Evolutionary conservation across 1,140 invertebrate species (phyloP), one percentile per base, ranked within the genome.

Genomic region (Scaptomyza hsui): DNA sequence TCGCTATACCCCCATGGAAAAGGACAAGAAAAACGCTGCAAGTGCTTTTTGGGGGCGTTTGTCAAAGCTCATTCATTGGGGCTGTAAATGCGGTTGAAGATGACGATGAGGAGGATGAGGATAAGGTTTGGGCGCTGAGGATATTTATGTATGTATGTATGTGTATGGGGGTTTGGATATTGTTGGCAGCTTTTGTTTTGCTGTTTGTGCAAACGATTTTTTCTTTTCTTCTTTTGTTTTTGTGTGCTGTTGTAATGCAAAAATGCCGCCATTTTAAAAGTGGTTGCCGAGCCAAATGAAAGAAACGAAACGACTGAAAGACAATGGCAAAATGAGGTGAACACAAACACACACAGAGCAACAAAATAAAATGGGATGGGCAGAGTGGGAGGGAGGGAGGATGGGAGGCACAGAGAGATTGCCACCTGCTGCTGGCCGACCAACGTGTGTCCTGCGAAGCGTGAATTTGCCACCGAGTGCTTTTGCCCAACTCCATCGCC

Each of bases 141-240:
- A 57, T 59, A 21, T 21, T n/a, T n/a, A 21, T 4, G 1, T 2
- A 4, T 21, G 4, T 21, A 21, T 21, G 19, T 21, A 21, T 21
- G 19, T 21, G 7, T 29, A 29, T 29, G 61, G 24, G 55, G 48
- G 29, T 70, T 37, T 56, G 57, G 49, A 78, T 69, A 78, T 78
- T 78, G 62, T 76, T 67, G 73, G 63, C 73, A 37, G 68, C 62
- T 52, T 81, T 81, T 81, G 78, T 81, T 82, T 64, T 63, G 78
- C 78, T 81, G 78, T 73, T 81, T 81, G 78, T 80, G 71, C 35
- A 82, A 81, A 81, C 68, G 78, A 77, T 81, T 52, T 53, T 57
- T 13, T 12, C 9, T 5, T 16, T 21, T 24, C n/a, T n/a, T 15
- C 6, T 5, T 32, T 3, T 7, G 6, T 16, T 47, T 3, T 32